These are phyloP conservation scores for Ephialtes manifestator DNA, from an alignment of 2,888 invertebrate genomes.

Conservation along the genomic window DNA sequence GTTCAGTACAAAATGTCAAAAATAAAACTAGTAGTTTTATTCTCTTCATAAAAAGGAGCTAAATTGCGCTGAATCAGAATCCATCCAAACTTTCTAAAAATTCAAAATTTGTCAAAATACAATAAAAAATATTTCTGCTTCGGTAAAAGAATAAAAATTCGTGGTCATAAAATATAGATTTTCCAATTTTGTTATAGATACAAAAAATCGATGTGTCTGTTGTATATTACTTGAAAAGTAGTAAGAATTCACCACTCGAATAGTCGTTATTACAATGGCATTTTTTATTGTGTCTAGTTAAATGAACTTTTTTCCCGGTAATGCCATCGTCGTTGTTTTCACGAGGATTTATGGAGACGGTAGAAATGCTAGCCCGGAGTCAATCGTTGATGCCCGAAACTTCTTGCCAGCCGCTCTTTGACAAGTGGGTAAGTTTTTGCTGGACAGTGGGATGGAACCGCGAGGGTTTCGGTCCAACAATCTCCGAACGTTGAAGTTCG, in stretches of 20 bases:
- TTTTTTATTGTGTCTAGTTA: conserved; percentile 43
- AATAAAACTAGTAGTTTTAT: neutral
- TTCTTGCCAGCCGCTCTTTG: conserved; percentile 70
- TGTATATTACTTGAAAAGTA: neutral
- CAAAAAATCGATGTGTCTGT: neutral
- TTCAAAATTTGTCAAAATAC: neutral
- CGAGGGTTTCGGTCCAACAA: conserved; percentile 40
- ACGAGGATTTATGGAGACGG: conserved; percentile 63
- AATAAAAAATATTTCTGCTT: neutral
- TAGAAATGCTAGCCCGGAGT: conserved; percentile 19
- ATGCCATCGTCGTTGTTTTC: conserved; percentile 59
- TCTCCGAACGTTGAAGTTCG: conserved; percentile 34
- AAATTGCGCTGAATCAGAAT: neutral
- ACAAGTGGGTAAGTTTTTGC: conserved; percentile 74
- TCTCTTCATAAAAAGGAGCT: neutral
- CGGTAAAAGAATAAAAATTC: neutral
- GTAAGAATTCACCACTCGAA: neutral
- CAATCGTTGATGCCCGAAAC: conserved; percentile 60
- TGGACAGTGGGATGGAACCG: conserved; percentile 34
- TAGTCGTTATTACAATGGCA: neutral
- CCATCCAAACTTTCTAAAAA: neutral
- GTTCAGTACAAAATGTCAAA: conserved; percentile 46
- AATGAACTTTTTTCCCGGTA: conserved; percentile 36
- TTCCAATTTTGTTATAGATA: neutral
- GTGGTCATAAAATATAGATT: neutral